These are phyloP conservation scores for Shinisaurus crocodilurus DNA, from an alignment of 2,113 vertebrate species.

Conservation along the genomic window DNA sequence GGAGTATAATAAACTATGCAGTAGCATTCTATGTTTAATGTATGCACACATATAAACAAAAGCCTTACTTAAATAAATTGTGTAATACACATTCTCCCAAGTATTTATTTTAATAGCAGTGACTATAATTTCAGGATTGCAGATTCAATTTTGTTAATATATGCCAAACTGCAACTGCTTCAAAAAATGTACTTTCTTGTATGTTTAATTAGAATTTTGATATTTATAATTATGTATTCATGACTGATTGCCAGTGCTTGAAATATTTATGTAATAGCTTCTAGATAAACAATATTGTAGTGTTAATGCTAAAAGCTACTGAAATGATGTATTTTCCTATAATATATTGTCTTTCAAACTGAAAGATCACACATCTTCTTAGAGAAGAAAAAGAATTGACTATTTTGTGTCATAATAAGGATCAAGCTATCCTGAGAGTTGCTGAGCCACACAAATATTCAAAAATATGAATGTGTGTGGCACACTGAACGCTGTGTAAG, in stretches of 20 bases:
- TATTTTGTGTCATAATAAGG: conserved; percentile 32
- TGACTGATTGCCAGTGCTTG: neutral
- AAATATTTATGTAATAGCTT: neutral
- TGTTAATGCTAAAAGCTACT: neutral
- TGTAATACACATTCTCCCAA: neutral
- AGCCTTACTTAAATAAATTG: neutral
- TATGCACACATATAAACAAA: neutral
- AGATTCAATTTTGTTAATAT: neutral
- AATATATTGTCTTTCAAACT: conserved; percentile 64
- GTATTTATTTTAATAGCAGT: neutral
- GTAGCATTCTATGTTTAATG: neutral
- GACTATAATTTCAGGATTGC: neutral
- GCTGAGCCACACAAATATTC: neutral
- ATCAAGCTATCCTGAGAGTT: neutral
- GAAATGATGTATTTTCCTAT: neutral
- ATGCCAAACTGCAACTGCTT: neutral
- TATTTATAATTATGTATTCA: neutral
- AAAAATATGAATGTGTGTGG: neutral
- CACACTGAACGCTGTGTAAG: neutral
- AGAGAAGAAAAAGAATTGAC: conserved; percentile 56
- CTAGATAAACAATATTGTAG: neutral
- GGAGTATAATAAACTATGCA: neutral
- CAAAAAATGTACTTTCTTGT: neutral
- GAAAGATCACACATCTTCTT: conserved; percentile 68
- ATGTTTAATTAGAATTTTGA: neutral